Base-by-base conservation (phyloP, 2,113 vertebrate genomes). In the Phyllostomus hastatus region DNA sequence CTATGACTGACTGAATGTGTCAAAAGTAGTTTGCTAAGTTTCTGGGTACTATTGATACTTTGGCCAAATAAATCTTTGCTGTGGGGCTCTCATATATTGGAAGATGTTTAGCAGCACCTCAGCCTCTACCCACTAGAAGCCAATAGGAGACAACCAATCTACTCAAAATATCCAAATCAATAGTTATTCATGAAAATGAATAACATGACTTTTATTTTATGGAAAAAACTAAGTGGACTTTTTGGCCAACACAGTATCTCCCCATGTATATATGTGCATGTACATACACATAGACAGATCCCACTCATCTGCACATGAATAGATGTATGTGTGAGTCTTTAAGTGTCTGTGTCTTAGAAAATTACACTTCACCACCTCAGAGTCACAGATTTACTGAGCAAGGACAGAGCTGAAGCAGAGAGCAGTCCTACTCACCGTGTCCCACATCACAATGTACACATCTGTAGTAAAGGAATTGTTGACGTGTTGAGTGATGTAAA, bases 401-500 rank as follows among this genome's bases (percentile, higher is more conserved):
- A 76, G 19, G 67, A 15, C 33, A 43, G 17, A 16, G 5, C 15
- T 4, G 31, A n/a, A 38, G 69, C 69, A 24, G 50, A 76, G 9
- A 81, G 66, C 10, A 2, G 6, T 64, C 50, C 87, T 94, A 99
- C 99, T 98, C 97, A 99, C 99, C 0, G 99, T 99, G 98, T 99
- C 99, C 99, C 99, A 99, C 99, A 99, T 99, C 98, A 99, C 97
- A 41, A 99, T 98, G 97, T 99, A 98, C 97, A 99, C 98, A 31
- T 99, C 99, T 5, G 98, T 98, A 86, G 98, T 99, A 98, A 99
- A 99, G 24, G 99, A 99, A 95, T 99, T 99, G 97, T 99, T 99
- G 50, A 99, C 96, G 64, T 99, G 99, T 94, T 99, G 99, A 17
- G 99, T 99, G 85, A 99, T 99, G 95, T 99, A 99, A 46, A 99